A percentile compares a stretch with the other conserved stretches of the same genome.
Evolutionary conservation across 2,113 vertebrate genomes (phyloP).

Genomic region (Acinonyx jubatus): DNA sequence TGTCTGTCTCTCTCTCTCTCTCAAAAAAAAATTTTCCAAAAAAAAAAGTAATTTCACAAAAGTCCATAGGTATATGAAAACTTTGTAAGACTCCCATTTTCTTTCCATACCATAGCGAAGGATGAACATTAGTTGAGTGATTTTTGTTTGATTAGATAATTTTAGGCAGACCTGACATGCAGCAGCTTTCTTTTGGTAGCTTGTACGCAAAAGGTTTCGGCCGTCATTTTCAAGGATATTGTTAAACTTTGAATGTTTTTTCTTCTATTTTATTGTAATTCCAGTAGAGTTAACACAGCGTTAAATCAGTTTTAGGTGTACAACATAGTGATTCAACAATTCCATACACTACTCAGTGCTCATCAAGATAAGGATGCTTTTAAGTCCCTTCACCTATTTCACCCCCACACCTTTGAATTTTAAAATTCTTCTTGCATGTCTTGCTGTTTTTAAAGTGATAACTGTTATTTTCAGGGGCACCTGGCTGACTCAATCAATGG

Average conservation of each 20-base stretch:
- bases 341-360: background rate
- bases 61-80: background rate
- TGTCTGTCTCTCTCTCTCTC: no score
- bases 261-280: background rate
- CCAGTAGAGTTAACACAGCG: background rate
- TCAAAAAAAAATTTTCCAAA: no score
- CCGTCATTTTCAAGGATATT: background rate
- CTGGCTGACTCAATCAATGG: background rate
- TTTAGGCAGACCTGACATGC: background rate
- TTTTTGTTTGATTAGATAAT: conserved; percentile 9
- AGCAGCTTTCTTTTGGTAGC: conserved; percentile 19
- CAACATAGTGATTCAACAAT: background rate
- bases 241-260: background rate
- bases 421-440: background rate
- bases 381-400: no score
- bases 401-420: background rate
- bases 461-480: background rate
- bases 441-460: background rate
- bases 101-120: background rate
- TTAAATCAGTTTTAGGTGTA: background rate
- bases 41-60: background rate
- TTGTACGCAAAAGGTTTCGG: background rate
- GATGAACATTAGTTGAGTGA: background rate
- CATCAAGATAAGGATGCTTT: background rate
- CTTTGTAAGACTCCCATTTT: background rate